Conservation (phyloP, 2,797 vertebrate species). For the Gymnodraco acuticeps region DNA sequence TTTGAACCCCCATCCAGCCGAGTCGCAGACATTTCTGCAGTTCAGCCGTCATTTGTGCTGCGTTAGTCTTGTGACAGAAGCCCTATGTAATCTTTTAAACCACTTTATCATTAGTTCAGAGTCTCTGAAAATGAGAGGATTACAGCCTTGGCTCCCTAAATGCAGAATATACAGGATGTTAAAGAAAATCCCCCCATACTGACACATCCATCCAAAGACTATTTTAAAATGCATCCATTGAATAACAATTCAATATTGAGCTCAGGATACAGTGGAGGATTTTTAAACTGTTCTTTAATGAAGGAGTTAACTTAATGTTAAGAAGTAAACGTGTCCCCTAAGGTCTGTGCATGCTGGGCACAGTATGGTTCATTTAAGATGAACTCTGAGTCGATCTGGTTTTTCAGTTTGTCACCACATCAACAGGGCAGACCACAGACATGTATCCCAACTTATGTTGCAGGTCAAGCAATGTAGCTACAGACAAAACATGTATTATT, state of each 20-base stretch:
- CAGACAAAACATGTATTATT: not conserved
- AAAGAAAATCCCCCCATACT: constrained; percentile 35
- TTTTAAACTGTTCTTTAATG: not conserved
- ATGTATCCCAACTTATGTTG: not conserved
- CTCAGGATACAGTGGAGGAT: not conserved
- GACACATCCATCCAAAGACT: not conserved
- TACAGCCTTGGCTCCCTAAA: constrained; percentile 39
- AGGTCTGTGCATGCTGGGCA: constrained; percentile 6
- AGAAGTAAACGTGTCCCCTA: not conserved
- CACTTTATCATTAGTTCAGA: constrained; percentile 62
- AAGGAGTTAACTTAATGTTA: not conserved
- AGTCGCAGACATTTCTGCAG: constrained; percentile 25
- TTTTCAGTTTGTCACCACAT: constrained; percentile 27
- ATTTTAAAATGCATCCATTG: constrained; percentile 1
- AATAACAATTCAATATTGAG: not conserved
- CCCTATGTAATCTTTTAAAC: constrained; percentile 64
- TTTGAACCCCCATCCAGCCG: constrained; percentile 33
- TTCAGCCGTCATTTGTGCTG: constrained; percentile 30
- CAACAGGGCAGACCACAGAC: not conserved
- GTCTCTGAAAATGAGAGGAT: constrained; percentile 62
- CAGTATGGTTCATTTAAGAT: constrained; percentile 31
- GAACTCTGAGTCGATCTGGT: constrained; percentile 20
- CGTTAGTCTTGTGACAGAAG: constrained; percentile 59
- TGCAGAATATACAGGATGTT: constrained; percentile 41
- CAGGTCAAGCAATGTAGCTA: not conserved